Conservation (phyloP, 2,888 invertebrate species). For the Odontocerum albicorne region DNA sequence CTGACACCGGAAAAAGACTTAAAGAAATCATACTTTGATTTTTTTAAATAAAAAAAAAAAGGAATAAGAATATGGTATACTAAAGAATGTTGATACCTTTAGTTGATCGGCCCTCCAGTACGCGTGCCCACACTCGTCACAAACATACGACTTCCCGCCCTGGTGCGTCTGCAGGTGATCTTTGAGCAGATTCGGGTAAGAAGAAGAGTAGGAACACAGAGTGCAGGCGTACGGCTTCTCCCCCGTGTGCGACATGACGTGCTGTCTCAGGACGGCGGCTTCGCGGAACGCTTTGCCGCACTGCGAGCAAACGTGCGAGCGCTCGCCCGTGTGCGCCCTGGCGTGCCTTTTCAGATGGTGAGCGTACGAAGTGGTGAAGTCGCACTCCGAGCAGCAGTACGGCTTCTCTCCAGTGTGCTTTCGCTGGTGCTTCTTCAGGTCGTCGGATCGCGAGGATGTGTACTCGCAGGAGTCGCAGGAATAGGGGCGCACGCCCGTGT, state of each 20-base stretch:
- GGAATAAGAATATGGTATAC: no score
- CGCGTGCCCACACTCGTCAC: constrained; percentile 6
- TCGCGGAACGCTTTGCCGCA: constrained; percentile 1
- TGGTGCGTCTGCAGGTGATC: constrained; percentile 1
- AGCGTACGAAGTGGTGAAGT: constrained; percentile 1
- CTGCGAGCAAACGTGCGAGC: background rate
- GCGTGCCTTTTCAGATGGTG: constrained; percentile 11
- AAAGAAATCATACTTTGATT: no score
- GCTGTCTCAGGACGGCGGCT: background rate
- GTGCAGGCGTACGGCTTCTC: constrained; percentile 6
- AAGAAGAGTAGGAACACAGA: background rate
- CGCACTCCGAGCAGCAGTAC: background rate
- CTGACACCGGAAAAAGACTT: background rate
- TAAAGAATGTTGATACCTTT: no score
- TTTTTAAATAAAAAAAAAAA: no score
- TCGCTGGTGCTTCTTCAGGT: constrained; percentile 4
- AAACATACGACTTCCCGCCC: constrained; percentile 8
- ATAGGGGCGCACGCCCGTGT: background rate
- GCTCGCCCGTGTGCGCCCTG: constrained; percentile 3
- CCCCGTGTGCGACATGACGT: background rate
- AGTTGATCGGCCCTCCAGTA: constrained; percentile 10
- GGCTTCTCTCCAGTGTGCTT: constrained; percentile 8
- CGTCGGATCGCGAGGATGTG: constrained; percentile 1
- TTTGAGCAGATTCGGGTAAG: constrained; percentile 1
- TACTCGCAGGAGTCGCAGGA: background rate